A percentile compares a stretch with the other conserved stretches of the same genome.
phyloP scores from a whole-genome alignment of 2,888 invertebrate species.

The Blastobasis adustella region DNA sequence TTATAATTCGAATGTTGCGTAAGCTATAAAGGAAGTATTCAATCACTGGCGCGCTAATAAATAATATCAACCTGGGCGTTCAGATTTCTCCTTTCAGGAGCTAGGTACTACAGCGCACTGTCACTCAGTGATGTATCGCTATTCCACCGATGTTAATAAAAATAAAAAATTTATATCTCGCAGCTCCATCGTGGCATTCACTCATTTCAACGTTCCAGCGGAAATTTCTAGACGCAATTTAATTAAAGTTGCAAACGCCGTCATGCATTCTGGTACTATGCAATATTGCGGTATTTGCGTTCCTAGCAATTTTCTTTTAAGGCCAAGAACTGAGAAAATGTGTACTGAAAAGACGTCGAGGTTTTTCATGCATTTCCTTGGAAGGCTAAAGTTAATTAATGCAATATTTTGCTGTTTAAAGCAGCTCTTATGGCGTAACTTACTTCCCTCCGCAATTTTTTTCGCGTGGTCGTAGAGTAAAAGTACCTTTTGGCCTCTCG shows the following conservation, averaged over 20 bases:
- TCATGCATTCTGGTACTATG: conserved; percentile 28
- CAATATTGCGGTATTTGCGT: conserved; percentile 26
- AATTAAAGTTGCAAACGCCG: conserved; percentile 21
- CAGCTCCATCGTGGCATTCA: no score
- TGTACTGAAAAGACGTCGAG: conserved; percentile 1
- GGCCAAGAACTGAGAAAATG: conserved; percentile 22
- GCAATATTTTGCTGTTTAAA: no score
- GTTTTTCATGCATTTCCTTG: not conserved
- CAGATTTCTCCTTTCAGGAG: no score
- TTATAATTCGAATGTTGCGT: no score
- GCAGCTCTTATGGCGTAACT: no score
- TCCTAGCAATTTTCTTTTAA: conserved; percentile 30
- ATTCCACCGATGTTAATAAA: conserved; percentile 3
- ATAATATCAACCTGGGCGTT: not conserved
- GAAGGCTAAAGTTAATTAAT: no score
- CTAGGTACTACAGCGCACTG: no score
- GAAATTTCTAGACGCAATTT: conserved; percentile 14
- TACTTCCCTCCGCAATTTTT: no score
- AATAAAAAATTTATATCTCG: not conserved
- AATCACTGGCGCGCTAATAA: not conserved
- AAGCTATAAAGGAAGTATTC: not conserved
- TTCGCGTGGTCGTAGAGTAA: no score
- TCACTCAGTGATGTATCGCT: conserved; percentile 11
- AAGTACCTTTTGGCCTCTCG: no score
- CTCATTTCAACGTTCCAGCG: not conserved